Evolutionary conservation across 2,797 vertebrate species (phyloP), one percentile per base, ranked within the genome.

Genomic region (Aeoliscus strigatus): DNA sequence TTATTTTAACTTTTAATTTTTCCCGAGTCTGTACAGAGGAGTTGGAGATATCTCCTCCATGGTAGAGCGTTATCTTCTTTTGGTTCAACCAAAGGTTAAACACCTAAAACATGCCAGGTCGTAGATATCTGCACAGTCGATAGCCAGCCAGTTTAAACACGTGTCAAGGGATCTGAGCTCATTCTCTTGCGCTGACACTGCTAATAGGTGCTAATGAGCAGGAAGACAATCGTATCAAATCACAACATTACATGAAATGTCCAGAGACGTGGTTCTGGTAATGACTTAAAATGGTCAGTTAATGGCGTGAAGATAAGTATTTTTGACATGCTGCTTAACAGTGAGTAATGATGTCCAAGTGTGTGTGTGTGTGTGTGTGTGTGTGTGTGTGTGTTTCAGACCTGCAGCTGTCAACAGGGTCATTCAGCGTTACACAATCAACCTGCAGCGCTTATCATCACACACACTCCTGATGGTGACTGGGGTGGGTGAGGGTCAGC

Each of bases 381-480:
- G 23, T 17, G 21, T 40, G 37, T 16, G 38, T 27, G n/a, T n/a
- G n/a, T n/a, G n/a, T n/a, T n/a, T n/a, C n/a, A n/a, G n/a, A n/a
- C n/a, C n/a, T n/a, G n/a, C 9, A 7, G 30, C 65, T 41, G 28
- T 56, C 57, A 61, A 64, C 62, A 51, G 41, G 58, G 58, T 60
- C 59, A 65, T 79, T 77, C 51, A 62, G 45, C 51, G 24, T 63
- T 43, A 60, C 60, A 72, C 72, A 66, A 69, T 15, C 45, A 47
- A 59, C 47, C 54, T 12, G 60, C 43, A 69, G 56, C 54, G 52
- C 58, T 42, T 31, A 46, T 32, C 31, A 31, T 39, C 34, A 37
- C 46, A 29, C 42, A 55, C 12, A 52, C 49, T 45, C 2, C 7
- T 12, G 41, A 53, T 29, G 45, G 50, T 51, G 36, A 52, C 46